These are phyloP conservation scores for Pampusana beccarii DNA, from an alignment of 2,113 vertebrate species.

Conservation along the genomic window DNA sequence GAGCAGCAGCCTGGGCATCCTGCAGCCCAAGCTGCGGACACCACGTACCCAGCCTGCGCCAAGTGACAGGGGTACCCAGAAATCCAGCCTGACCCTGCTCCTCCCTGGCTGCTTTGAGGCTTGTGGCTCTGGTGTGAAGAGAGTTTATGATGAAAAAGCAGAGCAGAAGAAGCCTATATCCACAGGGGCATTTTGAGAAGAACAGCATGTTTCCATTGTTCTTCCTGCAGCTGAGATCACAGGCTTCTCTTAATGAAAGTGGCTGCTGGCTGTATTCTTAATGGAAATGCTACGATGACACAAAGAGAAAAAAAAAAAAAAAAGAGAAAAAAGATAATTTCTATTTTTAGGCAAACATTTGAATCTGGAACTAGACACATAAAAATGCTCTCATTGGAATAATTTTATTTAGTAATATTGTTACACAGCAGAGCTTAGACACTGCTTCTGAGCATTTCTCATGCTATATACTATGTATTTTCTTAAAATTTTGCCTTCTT, in stretches of 20 bases:
- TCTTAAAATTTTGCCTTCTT: not conserved
- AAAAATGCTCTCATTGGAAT: not conserved
- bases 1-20: not conserved
- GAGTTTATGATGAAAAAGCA: slow-evolving; percentile 27
- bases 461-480: not conserved
- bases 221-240: slow-evolving; percentile 48
- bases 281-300: slow-evolving; percentile 3
- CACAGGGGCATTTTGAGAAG: slow-evolving; percentile 46
- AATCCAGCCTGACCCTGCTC: not conserved
- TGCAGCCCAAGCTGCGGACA: not conserved
- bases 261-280: slow-evolving; percentile 50
- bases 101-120: slow-evolving; percentile 7
- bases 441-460: not conserved
- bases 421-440: not conserved
- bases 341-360: slow-evolving; percentile 46
- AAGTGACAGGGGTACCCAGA: not conserved
- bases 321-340: not conserved
- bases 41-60: fast-evolving
- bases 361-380: not conserved
- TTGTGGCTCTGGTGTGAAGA: not conserved
- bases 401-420: not conserved
- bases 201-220: slow-evolving; percentile 54
- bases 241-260: slow-evolving; percentile 16
- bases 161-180: slow-evolving; percentile 20
- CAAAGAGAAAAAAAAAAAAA: not conserved